Evolutionary conservation across 2,113 vertebrate genomes (phyloP).

Genomic region (Australoheros scitulus): DNA sequence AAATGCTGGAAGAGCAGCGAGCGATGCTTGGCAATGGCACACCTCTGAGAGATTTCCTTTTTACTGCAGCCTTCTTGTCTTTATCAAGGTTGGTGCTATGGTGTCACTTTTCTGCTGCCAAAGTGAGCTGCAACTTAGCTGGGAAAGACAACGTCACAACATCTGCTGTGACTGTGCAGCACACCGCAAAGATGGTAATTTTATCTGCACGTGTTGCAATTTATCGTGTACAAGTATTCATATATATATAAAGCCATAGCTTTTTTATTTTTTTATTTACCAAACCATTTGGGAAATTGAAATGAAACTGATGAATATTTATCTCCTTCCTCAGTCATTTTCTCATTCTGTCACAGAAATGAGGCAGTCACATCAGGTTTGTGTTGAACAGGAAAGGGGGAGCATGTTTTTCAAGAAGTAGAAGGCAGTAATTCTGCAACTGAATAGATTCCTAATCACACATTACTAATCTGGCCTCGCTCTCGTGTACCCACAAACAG

Average conservation of each 20-base stretch:
- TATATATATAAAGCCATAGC: neutral
- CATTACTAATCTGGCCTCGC: slow-evolving; percentile 64
- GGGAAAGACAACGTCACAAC: slow-evolving; percentile 24
- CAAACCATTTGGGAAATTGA: slow-evolving; percentile 24
- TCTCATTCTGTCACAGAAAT: slow-evolving; percentile 5
- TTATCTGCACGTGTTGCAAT: neutral
- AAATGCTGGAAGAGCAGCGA: slow-evolving; percentile 39
- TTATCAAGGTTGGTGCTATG: slow-evolving; percentile 45
- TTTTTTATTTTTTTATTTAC: neutral
- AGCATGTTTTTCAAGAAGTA: slow-evolving; percentile 28
- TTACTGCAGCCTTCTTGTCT: slow-evolving; percentile 38
- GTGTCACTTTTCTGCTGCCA: slow-evolving; percentile 29
- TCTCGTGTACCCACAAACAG: slow-evolving; percentile 22
- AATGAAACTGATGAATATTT: slow-evolving; percentile 37
- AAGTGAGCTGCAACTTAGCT: neutral
- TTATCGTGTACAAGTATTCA: neutral
- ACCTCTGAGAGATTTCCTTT: slow-evolving; percentile 46
- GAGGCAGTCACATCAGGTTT: slow-evolving; percentile 8
- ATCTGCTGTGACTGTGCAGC: slow-evolving; percentile 22
- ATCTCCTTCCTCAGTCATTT: slow-evolving; percentile 20
- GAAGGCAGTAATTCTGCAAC: slow-evolving; percentile 45
- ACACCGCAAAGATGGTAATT: neutral
- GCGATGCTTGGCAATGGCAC: slow-evolving; percentile 44
- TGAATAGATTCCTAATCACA: slow-evolving; percentile 69
- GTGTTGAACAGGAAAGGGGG: neutral